A percentile compares a stretch with the other conserved stretches of the same genome.
Evolutionary conservation across 2,113 vertebrate species (phyloP).

Genomic region (Grallaria varia): DNA sequence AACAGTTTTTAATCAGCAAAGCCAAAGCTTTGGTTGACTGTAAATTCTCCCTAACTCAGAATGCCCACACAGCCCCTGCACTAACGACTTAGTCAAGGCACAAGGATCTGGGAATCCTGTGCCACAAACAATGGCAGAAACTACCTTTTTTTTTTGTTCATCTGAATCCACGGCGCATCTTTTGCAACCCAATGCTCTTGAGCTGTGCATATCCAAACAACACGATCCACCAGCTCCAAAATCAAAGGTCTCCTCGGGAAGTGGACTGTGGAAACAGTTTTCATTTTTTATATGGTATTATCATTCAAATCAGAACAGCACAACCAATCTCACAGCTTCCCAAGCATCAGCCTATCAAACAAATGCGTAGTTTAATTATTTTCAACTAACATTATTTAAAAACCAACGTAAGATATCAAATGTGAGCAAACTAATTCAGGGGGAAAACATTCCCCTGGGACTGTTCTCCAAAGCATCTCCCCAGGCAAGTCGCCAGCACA

Average conservation of each 20-base stretch:
- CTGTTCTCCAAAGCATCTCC: background rate
- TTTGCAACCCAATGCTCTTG: background rate
- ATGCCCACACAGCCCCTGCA: background rate
- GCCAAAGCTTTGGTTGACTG: background rate
- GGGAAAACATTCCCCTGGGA: background rate
- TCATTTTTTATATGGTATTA: fast-evolving
- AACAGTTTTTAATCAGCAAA: background rate
- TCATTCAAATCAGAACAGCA: background rate
- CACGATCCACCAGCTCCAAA: background rate
- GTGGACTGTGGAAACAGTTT: background rate
- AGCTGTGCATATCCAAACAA: background rate
- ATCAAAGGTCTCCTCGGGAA: background rate
- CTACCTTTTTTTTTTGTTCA: fast-evolving
- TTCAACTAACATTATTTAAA: background rate
- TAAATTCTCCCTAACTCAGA: background rate
- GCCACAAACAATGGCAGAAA: background rate
- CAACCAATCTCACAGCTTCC: fast-evolving
- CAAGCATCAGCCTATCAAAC: background rate
- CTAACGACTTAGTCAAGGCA: background rate
- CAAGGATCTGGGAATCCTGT: background rate
- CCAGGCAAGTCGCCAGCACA: background rate
- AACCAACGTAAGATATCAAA: fast-evolving
- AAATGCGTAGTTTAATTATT: fast-evolving
- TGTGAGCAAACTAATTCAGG: background rate
- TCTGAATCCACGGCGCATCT: background rate